Conservation (phyloP, 92 coral and sea anemone genomes). For the Micromussa lordhowensis region DNA sequence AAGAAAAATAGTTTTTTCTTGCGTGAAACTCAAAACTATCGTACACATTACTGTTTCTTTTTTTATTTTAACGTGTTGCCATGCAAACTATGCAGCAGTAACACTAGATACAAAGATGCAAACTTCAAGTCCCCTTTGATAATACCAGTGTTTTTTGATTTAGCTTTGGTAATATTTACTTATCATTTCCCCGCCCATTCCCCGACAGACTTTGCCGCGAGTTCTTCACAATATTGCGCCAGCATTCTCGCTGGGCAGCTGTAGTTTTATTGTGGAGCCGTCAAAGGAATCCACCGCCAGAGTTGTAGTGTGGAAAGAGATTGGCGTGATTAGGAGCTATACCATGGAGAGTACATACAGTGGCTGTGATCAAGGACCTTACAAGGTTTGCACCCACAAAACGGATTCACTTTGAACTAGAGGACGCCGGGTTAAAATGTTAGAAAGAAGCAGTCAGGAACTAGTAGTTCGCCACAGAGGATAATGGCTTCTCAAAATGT, state of each 20-base stretch:
- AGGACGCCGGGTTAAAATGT: neutral
- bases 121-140: neutral
- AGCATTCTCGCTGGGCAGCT: constrained; percentile 95
- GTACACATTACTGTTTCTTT: neutral
- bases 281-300: constrained; percentile 97
- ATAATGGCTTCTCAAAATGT: too few species aligned
- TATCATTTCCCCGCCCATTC: neutral
- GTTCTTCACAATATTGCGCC: constrained; percentile 97
- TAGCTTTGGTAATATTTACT: neutral
- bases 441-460: too few species aligned
- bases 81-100: too few species aligned
- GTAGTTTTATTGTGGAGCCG: constrained; percentile 91
- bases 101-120: neutral
- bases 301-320: constrained; percentile 98
- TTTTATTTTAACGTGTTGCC: neutral
- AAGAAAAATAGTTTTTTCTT: too few species aligned
- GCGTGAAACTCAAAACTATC: too few species aligned
- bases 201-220: constrained; percentile 80
- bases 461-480: too few species aligned
- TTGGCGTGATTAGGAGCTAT: constrained; percentile 92
- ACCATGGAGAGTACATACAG: constrained; percentile 99
- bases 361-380: constrained; percentile 99
- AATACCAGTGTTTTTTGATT: too few species aligned
- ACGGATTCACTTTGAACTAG: neutral
- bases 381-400: constrained; percentile 73